Base-by-base conservation (phyloP, 2,797 vertebrate species). In the Delichon dasypus region DNA sequence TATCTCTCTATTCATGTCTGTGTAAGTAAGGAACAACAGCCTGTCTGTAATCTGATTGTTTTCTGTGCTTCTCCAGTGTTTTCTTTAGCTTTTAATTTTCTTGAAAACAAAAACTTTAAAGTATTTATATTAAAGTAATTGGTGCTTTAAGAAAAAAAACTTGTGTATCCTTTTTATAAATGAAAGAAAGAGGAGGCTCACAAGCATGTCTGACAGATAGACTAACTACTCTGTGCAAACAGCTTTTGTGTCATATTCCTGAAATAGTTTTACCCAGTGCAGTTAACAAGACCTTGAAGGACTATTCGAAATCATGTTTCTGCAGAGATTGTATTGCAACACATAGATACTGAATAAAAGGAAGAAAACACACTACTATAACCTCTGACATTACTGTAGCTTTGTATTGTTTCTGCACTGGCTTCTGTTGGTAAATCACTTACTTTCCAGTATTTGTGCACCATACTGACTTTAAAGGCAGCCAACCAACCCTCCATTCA, bases 11-110 rank as follows among this genome's bases (percentile, higher is more conserved):
- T 88, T 85, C 16, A 45, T 48, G 40, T 44, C 54, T 91, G 13
- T 11, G 4, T 72, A 93, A 83, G 68, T 74, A 72, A 90, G 82
- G n/a, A 92, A 42, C 75, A 82, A 27, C 38, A 65, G 23, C 11
- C 40, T 3, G 1, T 85, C 65, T 81, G 18, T 77, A 86, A 55
- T 60, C n/a, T 64, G 27, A 66, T 88, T 79, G 60, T 67, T 93
- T 87, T 92, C 61, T 40, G 57, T 77, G 10, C 48, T 83, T 93
- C 54, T 90, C 48, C 32, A 71, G 36, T 58, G 40, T 80, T 87
- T 90, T 75, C 36, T 90, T 85, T 86, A 74, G 42, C 34, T 82
- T 94, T 91, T 88, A 70, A 78, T 90, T 96, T 88, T 44, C 73
- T 88, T 93, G 64, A 74, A 86, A 94, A 88, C 66, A 88, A n/a